A percentile compares a stretch with the other conserved stretches of the same genome.
These are phyloP conservation scores for Microchirus variegatus DNA, from an alignment of 2,797 vertebrate species.

Conservation along the genomic window DNA sequence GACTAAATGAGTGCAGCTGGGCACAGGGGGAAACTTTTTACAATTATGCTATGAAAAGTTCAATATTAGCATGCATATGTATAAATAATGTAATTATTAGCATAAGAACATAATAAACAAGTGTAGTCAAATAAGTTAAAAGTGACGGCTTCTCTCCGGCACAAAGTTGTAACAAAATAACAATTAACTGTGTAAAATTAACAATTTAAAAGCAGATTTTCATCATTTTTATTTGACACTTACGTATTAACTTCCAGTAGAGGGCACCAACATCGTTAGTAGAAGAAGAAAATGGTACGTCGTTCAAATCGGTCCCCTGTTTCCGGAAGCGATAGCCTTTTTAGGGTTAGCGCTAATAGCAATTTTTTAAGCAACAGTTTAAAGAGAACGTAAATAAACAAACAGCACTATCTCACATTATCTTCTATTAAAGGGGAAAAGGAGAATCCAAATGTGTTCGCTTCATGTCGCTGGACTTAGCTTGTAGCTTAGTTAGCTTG, in stretches of 20 bases:
- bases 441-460: neutral
- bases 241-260: constrained; percentile 5
- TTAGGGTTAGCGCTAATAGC: constrained; percentile 24
- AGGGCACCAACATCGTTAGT: constrained; percentile 40
- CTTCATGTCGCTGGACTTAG: constrained; percentile 4
- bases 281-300: constrained; percentile 71
- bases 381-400: neutral
- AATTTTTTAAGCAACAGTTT: neutral
- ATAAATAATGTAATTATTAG: too few species aligned
- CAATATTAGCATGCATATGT: too few species aligned
- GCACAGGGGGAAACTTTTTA: too few species aligned
- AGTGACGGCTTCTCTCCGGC: neutral
- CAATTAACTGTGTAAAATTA: too few species aligned
- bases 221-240: neutral
- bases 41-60: too few species aligned
- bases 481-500: constrained; percentile 13
- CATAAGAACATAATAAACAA: too few species aligned
- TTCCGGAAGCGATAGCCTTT: constrained; percentile 15
- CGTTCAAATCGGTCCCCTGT: constrained; percentile 38
- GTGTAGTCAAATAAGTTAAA: neutral
- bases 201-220: neutral
- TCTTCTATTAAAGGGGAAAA: neutral
- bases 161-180: neutral
- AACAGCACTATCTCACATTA: too few species aligned
- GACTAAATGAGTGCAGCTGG: too few species aligned